Conservation (phyloP, 2,888 invertebrate species). For the Lacanobia oleracea region DNA sequence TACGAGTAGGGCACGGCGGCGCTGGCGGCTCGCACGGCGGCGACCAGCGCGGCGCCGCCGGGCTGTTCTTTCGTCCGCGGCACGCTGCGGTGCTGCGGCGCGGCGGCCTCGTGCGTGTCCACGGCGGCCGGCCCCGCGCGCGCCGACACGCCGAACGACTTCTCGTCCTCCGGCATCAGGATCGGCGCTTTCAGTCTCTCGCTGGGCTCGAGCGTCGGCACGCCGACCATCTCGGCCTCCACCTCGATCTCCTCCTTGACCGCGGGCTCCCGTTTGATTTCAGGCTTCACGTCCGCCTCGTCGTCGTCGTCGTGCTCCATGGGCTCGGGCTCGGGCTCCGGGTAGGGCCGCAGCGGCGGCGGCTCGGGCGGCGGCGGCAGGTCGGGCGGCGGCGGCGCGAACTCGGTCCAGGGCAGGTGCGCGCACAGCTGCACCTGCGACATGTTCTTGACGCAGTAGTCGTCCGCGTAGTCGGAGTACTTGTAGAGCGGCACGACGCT, state of each 20-base stretch:
- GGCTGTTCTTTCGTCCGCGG: slow-evolving; percentile 82
- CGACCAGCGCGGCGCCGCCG: slow-evolving; percentile 74
- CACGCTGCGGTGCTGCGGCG: slow-evolving; percentile 82
- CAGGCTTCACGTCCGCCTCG: slow-evolving; percentile 42
- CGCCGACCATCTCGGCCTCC: slow-evolving; percentile 55
- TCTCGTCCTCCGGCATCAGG: slow-evolving; percentile 75
- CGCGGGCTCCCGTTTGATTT: slow-evolving; percentile 43
- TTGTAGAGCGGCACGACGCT: slow-evolving; percentile 86
- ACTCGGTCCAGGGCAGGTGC: slow-evolving; percentile 81
- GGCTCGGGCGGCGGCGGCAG: slow-evolving; percentile 81
- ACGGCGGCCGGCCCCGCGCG: slow-evolving; percentile 55
- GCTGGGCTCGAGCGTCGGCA: slow-evolving; percentile 74
- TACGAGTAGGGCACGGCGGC: slow-evolving; percentile 75
- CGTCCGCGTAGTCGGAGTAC: slow-evolving; percentile 88
- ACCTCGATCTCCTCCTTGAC: slow-evolving; percentile 62
- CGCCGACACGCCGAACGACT: slow-evolving; percentile 61
- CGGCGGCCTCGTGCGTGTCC: slow-evolving; percentile 45
- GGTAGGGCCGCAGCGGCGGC: slow-evolving; percentile 80
- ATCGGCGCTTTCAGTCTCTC: slow-evolving; percentile 83
- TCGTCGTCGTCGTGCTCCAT: slow-evolving; percentile 61
- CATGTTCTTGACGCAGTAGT: slow-evolving; percentile 86
- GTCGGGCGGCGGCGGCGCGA: slow-evolving; percentile 83
- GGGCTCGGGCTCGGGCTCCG: slow-evolving; percentile 78
- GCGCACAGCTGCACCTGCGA: slow-evolving; percentile 79
- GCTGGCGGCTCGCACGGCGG: slow-evolving; percentile 72